phyloP scores from a whole-genome alignment of 2,113 vertebrate species.

The Percopsis transmontana region DNA sequence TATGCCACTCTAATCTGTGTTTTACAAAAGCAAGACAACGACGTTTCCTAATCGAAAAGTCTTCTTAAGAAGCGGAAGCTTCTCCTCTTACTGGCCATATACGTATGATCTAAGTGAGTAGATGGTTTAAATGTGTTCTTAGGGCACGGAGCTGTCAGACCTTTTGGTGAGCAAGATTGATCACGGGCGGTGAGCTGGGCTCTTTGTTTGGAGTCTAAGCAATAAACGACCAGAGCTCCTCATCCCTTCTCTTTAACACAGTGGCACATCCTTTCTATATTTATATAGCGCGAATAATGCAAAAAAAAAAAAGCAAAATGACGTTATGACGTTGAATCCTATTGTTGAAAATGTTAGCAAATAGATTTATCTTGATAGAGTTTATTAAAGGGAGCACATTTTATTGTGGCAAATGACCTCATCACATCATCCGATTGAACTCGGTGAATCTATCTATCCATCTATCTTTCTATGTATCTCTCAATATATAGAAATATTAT shows the following conservation, averaged over 20 bases:
- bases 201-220: conserved; percentile 99
- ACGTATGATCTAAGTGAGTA: conserved; percentile 90
- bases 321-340: neutral
- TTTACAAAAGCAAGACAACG: conserved; percentile 6
- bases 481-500: neutral
- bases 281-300: neutral
- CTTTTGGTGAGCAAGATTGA: conserved; percentile 99
- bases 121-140: conserved; percentile 98
- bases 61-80: conserved; percentile 67
- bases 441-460: no score
- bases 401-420: no score
- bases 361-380: no score
- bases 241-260: conserved; percentile 60
- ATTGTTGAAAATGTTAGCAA: no score
- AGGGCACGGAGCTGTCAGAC: conserved; percentile 98
- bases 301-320: conserved; percentile 12
- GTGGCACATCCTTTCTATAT: conserved; percentile 39
- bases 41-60: conserved; percentile 31
- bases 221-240: conserved; percentile 85
- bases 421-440: no score
- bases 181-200: conserved; percentile 88
- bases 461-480: no score
- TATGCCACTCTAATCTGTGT: neutral
- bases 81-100: conserved; percentile 86
- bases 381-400: no score